Evolutionary conservation across 1,140 invertebrate species (phyloP).

Genomic region (Ylistrum balloti): DNA sequence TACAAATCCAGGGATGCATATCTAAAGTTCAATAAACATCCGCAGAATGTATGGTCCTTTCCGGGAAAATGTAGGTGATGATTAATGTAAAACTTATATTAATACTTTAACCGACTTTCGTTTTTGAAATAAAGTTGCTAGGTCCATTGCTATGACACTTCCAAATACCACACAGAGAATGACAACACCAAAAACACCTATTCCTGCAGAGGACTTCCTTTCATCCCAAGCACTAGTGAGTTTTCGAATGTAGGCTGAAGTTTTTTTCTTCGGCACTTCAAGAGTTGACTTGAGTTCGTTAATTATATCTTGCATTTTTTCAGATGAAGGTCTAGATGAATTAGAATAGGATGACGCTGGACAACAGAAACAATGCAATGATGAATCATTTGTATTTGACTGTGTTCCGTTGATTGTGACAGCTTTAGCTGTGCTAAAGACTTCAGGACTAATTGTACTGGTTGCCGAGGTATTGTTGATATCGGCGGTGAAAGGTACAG

Average conservation of each 20-base stretch:
- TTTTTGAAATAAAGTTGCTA: neutral
- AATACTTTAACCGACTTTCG: neutral
- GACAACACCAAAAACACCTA: neutral
- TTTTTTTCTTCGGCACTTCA: neutral
- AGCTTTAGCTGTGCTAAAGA: no score
- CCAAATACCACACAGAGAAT: neutral
- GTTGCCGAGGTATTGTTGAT: no score
- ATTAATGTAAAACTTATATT: no score
- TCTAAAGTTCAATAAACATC: no score
- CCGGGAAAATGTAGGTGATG: no score
- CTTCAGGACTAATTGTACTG: no score
- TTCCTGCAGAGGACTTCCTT: neutral
- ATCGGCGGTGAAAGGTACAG: no score
- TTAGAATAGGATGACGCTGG: neutral
- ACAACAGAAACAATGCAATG: neutral
- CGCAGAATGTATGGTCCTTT: no score
- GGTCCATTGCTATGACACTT: neutral
- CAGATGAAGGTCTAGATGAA: neutral
- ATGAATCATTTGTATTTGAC: neutral
- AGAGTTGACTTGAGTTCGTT: neutral
- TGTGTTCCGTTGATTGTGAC: neutral
- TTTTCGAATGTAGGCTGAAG: neutral
- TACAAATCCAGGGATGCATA: no score
- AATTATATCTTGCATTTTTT: no score
- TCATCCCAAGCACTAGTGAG: neutral